phyloP scores from a whole-genome alignment of 1,140 invertebrate species.

The Euura lappo region DNA sequence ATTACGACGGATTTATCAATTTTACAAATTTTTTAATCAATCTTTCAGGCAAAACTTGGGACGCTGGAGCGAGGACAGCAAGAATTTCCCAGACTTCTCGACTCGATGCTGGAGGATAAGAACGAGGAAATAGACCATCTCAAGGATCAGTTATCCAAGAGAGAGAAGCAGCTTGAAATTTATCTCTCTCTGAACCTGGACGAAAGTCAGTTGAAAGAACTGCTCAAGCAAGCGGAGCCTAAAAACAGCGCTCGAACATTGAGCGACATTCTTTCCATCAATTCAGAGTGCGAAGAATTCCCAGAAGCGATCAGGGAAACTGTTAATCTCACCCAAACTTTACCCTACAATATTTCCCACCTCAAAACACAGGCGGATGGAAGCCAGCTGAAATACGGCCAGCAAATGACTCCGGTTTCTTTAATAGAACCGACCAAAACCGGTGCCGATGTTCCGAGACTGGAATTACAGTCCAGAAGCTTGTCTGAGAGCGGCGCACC shows the following conservation, averaged over 20 bases:
- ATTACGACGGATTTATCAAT: background rate
- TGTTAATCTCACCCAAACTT: conserved; percentile 26
- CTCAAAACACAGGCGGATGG: conserved; percentile 32
- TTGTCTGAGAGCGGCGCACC: conserved; percentile 12
- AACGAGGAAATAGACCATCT: conserved; percentile 72
- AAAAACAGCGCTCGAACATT: conserved; percentile 69
- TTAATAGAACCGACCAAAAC: conserved; percentile 30
- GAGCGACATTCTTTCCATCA: conserved; percentile 73
- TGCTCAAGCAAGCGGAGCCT: conserved; percentile 52
- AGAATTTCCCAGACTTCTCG: conserved; percentile 64
- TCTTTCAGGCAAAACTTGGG: conserved; percentile 38
- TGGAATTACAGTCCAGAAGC: conserved; percentile 41
- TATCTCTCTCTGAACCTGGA: conserved; percentile 63
- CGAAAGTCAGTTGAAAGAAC: conserved; percentile 53
- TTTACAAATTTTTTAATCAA: background rate
- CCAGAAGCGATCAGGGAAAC: conserved; percentile 44
- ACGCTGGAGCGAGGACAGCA: conserved; percentile 45
- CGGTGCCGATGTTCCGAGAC: conserved; percentile 33
- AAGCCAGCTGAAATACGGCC: conserved; percentile 18
- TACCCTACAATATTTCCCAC: conserved; percentile 40
- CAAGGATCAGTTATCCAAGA: conserved; percentile 60
- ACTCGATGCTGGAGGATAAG: conserved; percentile 70
- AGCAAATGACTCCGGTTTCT: conserved; percentile 22
- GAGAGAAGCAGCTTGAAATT: conserved; percentile 58
- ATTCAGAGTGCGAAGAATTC: conserved; percentile 69